Evolutionary conservation across 2,113 vertebrate genomes (phyloP), one percentile per base, ranked within the genome.

Genomic region (Leucoraja erinaceus): DNA sequence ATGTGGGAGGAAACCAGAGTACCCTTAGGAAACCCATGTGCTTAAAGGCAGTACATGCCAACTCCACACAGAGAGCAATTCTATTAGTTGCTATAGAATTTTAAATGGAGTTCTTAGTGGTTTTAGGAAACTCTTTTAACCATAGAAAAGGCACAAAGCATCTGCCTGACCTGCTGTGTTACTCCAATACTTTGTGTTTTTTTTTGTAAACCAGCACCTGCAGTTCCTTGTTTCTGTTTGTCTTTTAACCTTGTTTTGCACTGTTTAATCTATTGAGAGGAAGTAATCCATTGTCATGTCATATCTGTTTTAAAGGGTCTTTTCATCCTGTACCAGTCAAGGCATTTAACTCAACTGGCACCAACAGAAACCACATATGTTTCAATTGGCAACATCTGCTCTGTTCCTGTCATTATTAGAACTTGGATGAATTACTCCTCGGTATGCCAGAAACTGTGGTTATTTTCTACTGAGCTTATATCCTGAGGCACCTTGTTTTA

Each of bases 281-380:
- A 88, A n/a, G 18, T 88, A 88, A 88, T 88, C 28, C 28, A 88
- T 88, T 88, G 59, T 59, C 61, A 63, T 63, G 59, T 88, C n/a
- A 88, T 11, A 88, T 28, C 83, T 66, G 28, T 61, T 66, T 63
- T 61, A 28, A 63, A 88, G 59, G 6, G 5, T 86, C 25, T 84
- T 84, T 84, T 63, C 61, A 63, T 88, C 31, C 28, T 31, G 61
- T 28, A 63, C 31, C 61, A n/a, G 25, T 86, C 81, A 59, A 86
- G 59, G 59, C 28, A 25, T 61, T 84, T 61, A n/a, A 31, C n/a
- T 88, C 83, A 88, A 83, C n/a, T 83, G 83, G 61, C 59, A 59
- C 28, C 25, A 31, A 88, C 59, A 88, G 83, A 61, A 59, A 63
- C 22, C n/a, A 56, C 59, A 63, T 31, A 8, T 77, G 75, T 63